A percentile compares a stretch with the other conserved stretches of the same genome.
Conservation (phyloP, 2,797 vertebrate species). For the Parambassis ranga region DNA sequence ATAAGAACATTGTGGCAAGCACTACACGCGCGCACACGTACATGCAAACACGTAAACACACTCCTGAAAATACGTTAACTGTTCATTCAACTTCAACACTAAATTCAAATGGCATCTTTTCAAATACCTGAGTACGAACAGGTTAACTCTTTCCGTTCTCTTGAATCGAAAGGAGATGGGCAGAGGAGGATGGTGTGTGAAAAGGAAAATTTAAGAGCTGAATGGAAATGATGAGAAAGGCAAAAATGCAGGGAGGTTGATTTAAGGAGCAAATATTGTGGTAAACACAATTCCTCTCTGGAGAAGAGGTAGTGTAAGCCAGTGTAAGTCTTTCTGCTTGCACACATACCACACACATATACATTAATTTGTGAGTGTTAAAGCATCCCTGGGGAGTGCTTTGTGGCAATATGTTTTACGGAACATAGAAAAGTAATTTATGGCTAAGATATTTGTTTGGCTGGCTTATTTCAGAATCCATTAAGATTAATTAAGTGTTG, state of each 20-base stretch:
- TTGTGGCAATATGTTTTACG: conserved; percentile 44
- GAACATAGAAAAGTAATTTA: conserved; percentile 70
- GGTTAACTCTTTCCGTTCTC: conserved; percentile 15
- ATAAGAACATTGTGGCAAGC: conserved; percentile 74
- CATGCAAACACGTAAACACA: conserved; percentile 53
- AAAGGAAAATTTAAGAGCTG: conserved; percentile 11
- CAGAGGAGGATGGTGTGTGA: conserved; percentile 24
- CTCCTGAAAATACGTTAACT: conserved; percentile 44
- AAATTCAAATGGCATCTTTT: conserved; percentile 59
- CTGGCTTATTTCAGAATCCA: conserved; percentile 77
- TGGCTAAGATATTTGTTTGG: conserved; percentile 72
- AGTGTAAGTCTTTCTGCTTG: conserved; percentile 15
- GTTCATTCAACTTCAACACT: conserved; percentile 49
- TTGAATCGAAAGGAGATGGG: conserved; percentile 18
- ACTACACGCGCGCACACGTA: conserved; percentile 54
- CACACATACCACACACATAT: conserved; percentile 20
- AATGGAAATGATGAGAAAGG: conserved; percentile 26
- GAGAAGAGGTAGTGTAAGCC: background rate
- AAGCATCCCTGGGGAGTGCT: conserved; percentile 49
- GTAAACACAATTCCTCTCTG: conserved; percentile 21
- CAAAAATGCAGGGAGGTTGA: conserved; percentile 9
- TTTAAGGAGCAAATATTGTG: conserved; percentile 47
- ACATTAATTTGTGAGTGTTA: conserved; percentile 44
- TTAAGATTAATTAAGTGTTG: conserved; percentile 79
- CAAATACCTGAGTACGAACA: conserved; percentile 42